These are phyloP conservation scores for Eudorcas thomsonii DNA, from an alignment of 2,113 vertebrate genomes.

Conservation along the genomic window DNA sequence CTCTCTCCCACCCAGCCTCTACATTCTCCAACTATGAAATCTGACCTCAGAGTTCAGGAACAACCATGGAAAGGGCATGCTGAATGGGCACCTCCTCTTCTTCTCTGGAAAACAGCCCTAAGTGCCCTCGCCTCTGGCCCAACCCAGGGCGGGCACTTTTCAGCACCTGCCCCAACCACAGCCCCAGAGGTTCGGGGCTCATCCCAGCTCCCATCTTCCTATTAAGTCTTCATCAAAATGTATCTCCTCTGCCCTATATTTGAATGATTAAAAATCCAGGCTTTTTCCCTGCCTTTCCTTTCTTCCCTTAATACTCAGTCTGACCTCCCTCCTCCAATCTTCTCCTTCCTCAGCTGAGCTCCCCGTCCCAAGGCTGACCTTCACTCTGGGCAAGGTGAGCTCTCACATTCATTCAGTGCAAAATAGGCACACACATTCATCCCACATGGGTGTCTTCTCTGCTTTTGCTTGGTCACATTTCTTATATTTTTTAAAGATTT, in stretches of 20 bases:
- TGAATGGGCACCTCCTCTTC: neutral
- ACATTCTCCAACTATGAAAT: neutral
- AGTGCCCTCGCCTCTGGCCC: neutral
- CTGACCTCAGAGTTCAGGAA: neutral
- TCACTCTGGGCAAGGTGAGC: neutral
- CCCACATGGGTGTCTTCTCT: rapidly evolving
- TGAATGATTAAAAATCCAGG: neutral
- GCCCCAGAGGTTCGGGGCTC: neutral
- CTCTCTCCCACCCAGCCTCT: neutral
- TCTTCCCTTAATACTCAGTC: neutral
- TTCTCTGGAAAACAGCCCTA: neutral
- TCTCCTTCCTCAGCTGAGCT: too few species aligned
- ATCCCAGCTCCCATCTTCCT: neutral
- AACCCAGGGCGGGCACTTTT: neutral
- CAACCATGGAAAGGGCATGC: neutral
- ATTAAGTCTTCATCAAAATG: neutral
- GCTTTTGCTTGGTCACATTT: neutral
- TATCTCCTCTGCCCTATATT: neutral
- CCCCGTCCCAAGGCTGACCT: neutral
- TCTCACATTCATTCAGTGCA: neutral
- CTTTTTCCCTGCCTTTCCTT: neutral
- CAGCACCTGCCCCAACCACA: neutral
- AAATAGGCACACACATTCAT: neutral
- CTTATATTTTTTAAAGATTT: neutral
- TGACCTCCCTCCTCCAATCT: neutral